phyloP scores from a whole-genome alignment of 1,140 invertebrate species.

The Rhopalosiphum maidis region DNA sequence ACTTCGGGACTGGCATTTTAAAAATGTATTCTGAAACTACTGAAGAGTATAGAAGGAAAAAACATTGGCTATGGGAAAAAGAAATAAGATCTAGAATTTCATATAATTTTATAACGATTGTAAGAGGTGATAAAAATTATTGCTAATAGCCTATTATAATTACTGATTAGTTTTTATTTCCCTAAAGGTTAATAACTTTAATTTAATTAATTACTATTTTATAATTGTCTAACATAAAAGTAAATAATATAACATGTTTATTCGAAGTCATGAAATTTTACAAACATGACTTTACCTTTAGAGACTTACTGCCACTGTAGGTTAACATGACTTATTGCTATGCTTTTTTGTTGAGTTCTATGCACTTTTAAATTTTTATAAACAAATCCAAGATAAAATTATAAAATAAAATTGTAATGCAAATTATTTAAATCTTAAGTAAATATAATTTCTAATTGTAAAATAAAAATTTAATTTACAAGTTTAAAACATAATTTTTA shows the following conservation, averaged over 20 bases:
- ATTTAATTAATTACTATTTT: not conserved
- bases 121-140: not conserved
- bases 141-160: not conserved
- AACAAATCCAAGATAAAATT: not conserved
- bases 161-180: not conserved
- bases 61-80: not conserved
- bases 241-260: not conserved
- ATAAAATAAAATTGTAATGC: not conserved
- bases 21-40: constrained; percentile 3
- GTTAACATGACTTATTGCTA: not conserved
- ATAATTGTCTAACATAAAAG: not conserved
- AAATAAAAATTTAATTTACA: not conserved
- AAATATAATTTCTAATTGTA: not conserved
- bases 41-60: not conserved
- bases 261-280: not conserved
- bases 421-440: not conserved
- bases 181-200: not conserved
- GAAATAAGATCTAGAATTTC: not conserved
- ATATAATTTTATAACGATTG: not conserved
- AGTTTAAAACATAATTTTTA: not conserved
- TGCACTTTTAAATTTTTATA: not conserved
- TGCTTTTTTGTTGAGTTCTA: not conserved
- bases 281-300: not conserved
- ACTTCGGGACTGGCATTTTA: constrained; percentile 13
- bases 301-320: not conserved